phyloP scores from a whole-genome alignment of 2,797 vertebrate genomes.

The Argya squamiceps region DNA sequence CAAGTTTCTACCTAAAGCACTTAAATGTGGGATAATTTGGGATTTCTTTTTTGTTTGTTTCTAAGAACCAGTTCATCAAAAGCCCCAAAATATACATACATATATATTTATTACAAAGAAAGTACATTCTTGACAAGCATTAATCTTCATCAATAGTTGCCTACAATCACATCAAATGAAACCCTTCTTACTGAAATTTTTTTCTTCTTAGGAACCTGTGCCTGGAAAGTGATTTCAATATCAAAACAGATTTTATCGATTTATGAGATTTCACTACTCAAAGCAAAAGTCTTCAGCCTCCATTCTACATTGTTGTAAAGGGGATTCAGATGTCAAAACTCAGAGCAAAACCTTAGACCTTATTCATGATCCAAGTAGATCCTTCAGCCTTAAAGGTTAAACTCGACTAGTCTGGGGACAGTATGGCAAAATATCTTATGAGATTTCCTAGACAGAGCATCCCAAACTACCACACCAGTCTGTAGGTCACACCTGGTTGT shows the following conservation, averaged over 20 bases:
- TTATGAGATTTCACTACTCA: neutral
- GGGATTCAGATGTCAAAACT: neutral
- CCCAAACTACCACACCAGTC: neutral
- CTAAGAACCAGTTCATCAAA: neutral
- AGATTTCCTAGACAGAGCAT: neutral
- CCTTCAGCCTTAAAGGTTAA: neutral
- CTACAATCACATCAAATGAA: neutral
- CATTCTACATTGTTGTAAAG: neutral
- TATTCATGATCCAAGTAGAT: neutral
- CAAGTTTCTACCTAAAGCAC: neutral
- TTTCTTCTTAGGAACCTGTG: neutral
- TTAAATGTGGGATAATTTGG: neutral
- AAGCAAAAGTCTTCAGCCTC: neutral
- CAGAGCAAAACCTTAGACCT: neutral
- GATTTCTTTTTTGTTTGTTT: neutral
- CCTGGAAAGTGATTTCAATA: neutral
- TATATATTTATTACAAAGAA: neutral
- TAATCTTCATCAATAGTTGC: neutral
- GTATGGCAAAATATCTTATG: neutral
- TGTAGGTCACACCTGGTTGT: neutral
- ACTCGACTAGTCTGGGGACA: neutral
- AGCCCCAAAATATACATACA: no score
- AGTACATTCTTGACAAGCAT: neutral
- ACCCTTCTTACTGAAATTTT: neutral
- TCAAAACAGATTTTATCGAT: neutral